phyloP scores from a whole-genome alignment of 2,888 invertebrate species.

The Lepidonotus clava region DNA sequence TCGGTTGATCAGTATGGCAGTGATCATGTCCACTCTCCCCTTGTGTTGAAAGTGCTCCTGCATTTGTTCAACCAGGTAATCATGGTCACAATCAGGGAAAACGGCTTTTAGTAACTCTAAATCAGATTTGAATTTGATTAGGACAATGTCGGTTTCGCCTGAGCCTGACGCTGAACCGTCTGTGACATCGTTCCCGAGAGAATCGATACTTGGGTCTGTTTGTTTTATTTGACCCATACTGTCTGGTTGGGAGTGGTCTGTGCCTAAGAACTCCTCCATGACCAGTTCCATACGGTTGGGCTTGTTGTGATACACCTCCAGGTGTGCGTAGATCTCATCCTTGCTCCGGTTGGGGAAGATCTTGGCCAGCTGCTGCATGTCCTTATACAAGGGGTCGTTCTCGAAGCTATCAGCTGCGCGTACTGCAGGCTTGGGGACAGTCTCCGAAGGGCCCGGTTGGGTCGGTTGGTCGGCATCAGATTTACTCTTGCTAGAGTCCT shows the following conservation, averaged over 20 bases:
- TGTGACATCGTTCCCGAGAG: too few species aligned
- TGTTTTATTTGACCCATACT: not conserved
- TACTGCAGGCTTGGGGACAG: not conserved
- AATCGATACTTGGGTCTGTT: not conserved
- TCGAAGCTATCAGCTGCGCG: not conserved
- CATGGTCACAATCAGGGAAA: conserved; percentile 77
- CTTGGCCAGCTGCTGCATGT: conserved; percentile 71
- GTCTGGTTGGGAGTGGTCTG: not conserved
- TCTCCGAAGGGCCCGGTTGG: not conserved
- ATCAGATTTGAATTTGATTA: conserved; percentile 64
- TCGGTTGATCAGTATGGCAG: conserved; percentile 71
- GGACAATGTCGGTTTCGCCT: not conserved
- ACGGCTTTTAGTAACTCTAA: conserved; percentile 70
- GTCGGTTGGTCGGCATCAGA: not conserved
- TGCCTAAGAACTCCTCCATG: conserved; percentile 69
- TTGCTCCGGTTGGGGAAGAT: conserved; percentile 73
- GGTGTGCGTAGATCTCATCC: conserved; percentile 76
- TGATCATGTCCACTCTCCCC: conserved; percentile 69
- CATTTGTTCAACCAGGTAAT: conserved; percentile 72
- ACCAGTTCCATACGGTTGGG: conserved; percentile 72
- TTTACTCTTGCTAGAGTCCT: not conserved
- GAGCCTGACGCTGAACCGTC: not conserved
- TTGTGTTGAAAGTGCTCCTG: conserved; percentile 64
- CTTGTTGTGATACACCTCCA: conserved; percentile 75
- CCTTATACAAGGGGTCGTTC: conserved; percentile 72